Evolutionary conservation across 2,113 vertebrate species (phyloP), one percentile per base, ranked within the genome.

Genomic region (Platichthys stellatus): DNA sequence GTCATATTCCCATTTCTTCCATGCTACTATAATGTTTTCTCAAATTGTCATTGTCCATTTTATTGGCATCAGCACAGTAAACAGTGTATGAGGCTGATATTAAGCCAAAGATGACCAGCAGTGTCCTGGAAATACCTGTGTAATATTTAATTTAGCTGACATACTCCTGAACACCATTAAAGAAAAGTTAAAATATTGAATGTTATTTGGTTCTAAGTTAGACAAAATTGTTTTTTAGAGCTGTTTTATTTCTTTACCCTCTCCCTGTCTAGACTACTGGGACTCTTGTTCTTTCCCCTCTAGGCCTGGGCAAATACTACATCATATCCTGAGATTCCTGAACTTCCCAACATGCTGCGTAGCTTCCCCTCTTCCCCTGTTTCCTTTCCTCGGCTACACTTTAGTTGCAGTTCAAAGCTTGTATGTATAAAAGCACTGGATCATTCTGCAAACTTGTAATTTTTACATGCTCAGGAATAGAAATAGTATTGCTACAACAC

Each of bases 261-360:
- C 21, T 51, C 59, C 14, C 15, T 73, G 78, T 78, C 7, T n/a
- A 72, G 61, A 79, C 78, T 74, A 4, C 14, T 51, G 82, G 68
- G 58, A 21, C 3, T 12, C 21, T 76, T 78, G 56, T 56, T 78
- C 66, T 75, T 28, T 80, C 61, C 79, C 79, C 61, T 72, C 69
- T 26, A 66, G 69, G 21, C 68, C 62, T 59, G 58, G 24, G 53
- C 62, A 88, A 81, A 82, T 80, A 77, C 74, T 64, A 23, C 80
- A 78, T 88, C 79, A 88, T 74, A 84, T 90, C 86, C 76, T 84
- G 71, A 84, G 71, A 88, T 85, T 88, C 71, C 82, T 84, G 57
- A 69, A 79, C 78, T 89, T 91, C 77, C 72, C 76, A 74, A 49
- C 69, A 77, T 57, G 65, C 53, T 54, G 78, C 6, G 35, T 69